Conservation (phyloP, 30 jellyfish, hydroid and myxozoan genomes). For the Pseudorhiza aurosa region DNA sequence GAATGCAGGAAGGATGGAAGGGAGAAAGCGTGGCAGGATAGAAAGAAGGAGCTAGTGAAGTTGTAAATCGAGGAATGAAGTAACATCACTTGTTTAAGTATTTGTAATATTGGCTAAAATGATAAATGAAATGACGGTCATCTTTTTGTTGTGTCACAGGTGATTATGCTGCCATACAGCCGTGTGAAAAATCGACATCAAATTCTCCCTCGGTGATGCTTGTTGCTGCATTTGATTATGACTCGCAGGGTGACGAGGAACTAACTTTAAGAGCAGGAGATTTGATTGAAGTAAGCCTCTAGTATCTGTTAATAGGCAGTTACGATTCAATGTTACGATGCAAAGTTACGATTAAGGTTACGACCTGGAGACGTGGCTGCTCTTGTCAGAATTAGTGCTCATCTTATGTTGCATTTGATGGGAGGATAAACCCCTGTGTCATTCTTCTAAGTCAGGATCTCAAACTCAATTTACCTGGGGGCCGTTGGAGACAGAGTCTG, state of each 20-base stretch:
- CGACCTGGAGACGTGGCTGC: not conserved
- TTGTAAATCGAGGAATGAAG: no score
- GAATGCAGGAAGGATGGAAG: no score
- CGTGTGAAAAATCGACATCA: not conserved
- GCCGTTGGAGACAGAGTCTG: no score
- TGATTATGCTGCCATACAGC: constrained; percentile 10
- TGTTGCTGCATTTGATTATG: constrained; percentile 67
- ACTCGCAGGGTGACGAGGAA: constrained; percentile 78
- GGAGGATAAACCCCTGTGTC: no score
- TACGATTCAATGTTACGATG: not conserved
- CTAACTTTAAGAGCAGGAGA: constrained; percentile 76
- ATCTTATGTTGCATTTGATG: not conserved
- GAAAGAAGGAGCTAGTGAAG: no score
- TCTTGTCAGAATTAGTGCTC: not conserved
- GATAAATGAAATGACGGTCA: no score
- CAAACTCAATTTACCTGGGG: no score
- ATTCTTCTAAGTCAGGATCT: no score
- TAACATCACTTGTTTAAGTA: no score
- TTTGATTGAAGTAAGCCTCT: constrained; percentile 66
- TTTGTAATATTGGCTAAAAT: no score
- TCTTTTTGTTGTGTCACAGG: no score
- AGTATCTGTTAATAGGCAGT: not conserved
- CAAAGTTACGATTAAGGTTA: not conserved
- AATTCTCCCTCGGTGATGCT: not conserved
- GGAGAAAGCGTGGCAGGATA: no score